phyloP scores from a whole-genome alignment of 1,140 invertebrate species.

The Lamellibrachia luymesi region DNA sequence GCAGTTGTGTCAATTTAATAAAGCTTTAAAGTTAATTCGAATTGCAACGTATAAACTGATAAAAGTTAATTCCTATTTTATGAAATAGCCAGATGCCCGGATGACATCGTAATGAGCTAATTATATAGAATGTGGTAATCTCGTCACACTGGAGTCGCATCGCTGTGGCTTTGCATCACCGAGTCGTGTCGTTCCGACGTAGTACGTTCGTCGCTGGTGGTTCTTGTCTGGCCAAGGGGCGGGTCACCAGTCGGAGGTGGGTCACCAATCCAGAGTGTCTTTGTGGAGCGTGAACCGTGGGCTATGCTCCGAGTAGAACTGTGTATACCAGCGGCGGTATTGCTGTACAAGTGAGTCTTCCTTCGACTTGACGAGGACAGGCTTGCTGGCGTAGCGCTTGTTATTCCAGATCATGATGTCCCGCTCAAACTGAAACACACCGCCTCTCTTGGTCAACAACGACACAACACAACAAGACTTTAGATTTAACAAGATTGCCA shows the following conservation, averaged over 20 bases:
- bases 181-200: too few relatives aligned
- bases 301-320: conserved; percentile 83
- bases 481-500: too few relatives aligned
- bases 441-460: not conserved
- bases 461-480: too few relatives aligned
- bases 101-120: too few relatives aligned
- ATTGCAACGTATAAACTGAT: too few relatives aligned
- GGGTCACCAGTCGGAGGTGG: not conserved
- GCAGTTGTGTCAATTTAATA: too few relatives aligned
- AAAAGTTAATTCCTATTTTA: too few relatives aligned
- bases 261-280: conserved; percentile 54
- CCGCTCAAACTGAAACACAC: conserved; percentile 69
- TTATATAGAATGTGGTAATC: not conserved
- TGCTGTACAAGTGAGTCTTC: conserved; percentile 72
- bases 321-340: conserved; percentile 79
- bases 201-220: not conserved
- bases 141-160: not conserved
- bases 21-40: too few relatives aligned
- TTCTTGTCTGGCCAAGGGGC: not conserved
- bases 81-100: too few relatives aligned
- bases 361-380: conserved; percentile 67
- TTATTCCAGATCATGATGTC: conserved; percentile 88
- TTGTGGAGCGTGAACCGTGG: conserved; percentile 57
- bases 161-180: too few relatives aligned
- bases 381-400: conserved; percentile 73